phyloP scores from a whole-genome alignment of 2,888 invertebrate species.

The Phalera bucephala region DNA sequence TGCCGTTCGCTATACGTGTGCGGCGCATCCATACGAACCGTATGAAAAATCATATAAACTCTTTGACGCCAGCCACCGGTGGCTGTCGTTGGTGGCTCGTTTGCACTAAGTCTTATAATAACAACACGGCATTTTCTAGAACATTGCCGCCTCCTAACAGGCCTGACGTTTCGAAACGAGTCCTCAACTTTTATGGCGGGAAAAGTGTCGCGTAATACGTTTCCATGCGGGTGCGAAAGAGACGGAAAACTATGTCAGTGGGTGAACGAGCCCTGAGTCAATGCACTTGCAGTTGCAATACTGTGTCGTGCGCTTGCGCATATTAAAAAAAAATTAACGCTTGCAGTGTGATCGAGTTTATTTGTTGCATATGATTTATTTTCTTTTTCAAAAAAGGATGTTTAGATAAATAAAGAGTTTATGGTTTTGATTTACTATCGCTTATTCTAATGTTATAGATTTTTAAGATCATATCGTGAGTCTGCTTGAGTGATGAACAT shows the following conservation, averaged over 20 bases:
- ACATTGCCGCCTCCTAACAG: slow-evolving; percentile 30
- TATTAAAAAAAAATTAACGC: not conserved
- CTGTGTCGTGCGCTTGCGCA: slow-evolving; percentile 13
- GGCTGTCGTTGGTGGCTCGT: too few species aligned
- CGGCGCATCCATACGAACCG: not conserved
- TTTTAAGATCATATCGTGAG: too few species aligned
- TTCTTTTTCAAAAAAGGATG: too few species aligned
- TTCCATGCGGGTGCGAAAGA: slow-evolving; percentile 38
- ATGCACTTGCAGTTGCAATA: slow-evolving; percentile 50
- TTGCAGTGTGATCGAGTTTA: not conserved
- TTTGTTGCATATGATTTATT: not conserved
- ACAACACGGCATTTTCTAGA: slow-evolving; percentile 27
- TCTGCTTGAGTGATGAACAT: too few species aligned
- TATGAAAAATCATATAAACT: slow-evolving; percentile 3
- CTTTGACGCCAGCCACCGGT: not conserved
- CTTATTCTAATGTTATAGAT: too few species aligned
- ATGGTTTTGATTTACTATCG: too few species aligned
- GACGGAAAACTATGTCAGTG: slow-evolving; percentile 67
- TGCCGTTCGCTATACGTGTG: too few species aligned
- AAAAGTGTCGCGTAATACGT: slow-evolving; percentile 59
- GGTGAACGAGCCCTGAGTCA: slow-evolving; percentile 63
- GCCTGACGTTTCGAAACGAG: slow-evolving; percentile 52
- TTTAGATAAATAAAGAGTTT: too few species aligned
- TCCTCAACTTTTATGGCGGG: slow-evolving; percentile 59
- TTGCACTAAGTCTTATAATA: not conserved